Conservation (phyloP, 2,888 invertebrate species). For the Cyclophora punctaria region DNA sequence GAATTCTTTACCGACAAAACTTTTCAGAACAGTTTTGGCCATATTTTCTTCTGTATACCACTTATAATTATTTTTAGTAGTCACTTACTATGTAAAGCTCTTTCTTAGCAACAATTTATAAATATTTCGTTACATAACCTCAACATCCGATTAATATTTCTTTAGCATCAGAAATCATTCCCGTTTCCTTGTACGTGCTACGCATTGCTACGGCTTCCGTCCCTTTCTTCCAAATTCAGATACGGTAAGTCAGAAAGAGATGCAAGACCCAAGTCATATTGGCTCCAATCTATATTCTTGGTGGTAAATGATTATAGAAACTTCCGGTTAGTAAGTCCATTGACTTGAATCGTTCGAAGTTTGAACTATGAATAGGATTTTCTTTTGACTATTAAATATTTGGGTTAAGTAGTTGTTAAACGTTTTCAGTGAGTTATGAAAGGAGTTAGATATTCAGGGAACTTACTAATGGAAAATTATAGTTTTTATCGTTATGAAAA, state of each 20-base stretch:
- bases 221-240: conserved; percentile 25
- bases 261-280: conserved; percentile 39
- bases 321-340: conserved; percentile 66
- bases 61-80: not conserved
- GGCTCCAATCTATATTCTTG: conserved; percentile 72
- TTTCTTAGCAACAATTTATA: not conserved
- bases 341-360: conserved; percentile 24
- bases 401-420: not conserved
- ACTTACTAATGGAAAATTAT: no score
- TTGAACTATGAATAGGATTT: not conserved
- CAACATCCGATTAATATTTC: conserved; percentile 63
- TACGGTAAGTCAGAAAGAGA: conserved; percentile 30
- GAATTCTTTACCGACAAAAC: no score
- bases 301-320: conserved; percentile 64
- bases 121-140: conserved; percentile 23
- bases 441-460: no score
- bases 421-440: conserved; percentile 2
- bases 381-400: not conserved
- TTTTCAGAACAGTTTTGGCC: no score
- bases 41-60: no score
- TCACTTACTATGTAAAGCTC: not conserved
- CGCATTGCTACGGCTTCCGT: conserved; percentile 41
- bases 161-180: conserved; percentile 58
- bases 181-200: conserved; percentile 68
- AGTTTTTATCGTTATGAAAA: no score